These are phyloP conservation scores for Mnemiopsis leidyi DNA, from an alignment of 37 sponge, comb jelly and placozoan species.

Conservation along the genomic window DNA sequence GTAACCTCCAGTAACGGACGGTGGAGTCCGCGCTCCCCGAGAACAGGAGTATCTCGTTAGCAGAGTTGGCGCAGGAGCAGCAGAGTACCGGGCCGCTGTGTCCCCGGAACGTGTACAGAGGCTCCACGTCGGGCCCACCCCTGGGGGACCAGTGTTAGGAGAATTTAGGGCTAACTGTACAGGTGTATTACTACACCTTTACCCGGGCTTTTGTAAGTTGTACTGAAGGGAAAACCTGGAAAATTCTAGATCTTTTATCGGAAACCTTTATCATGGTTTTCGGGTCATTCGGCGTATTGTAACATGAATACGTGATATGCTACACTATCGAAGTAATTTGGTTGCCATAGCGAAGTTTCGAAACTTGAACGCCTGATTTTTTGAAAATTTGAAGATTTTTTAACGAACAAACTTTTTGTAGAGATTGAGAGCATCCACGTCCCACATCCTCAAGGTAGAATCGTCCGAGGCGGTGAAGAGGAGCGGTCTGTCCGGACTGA, in stretches of 20 bases:
- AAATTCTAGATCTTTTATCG: too few relatives aligned
- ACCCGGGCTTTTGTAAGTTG: too few relatives aligned
- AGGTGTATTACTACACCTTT: too few relatives aligned
- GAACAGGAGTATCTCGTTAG: constrained; percentile 71
- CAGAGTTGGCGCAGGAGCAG: constrained; percentile 26
- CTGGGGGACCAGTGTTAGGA: background rate
- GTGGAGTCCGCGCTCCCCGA: constrained; percentile 70
- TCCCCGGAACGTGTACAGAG: constrained; percentile 86
- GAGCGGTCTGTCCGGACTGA: constrained; percentile 16
- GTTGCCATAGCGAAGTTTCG: too few relatives aligned
- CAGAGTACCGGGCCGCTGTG: constrained; percentile 68
- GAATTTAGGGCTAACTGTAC: background rate
- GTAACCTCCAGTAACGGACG: constrained; percentile 76
- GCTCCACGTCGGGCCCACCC: constrained; percentile 78
- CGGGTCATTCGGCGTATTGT: too few relatives aligned
- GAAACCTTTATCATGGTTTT: too few relatives aligned
- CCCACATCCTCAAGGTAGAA: constrained; percentile 35
- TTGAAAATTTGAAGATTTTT: background rate
- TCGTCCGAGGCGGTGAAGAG: constrained; percentile 37
- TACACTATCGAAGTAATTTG: too few relatives aligned
- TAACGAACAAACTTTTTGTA: background rate
- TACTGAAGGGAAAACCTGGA: too few relatives aligned
- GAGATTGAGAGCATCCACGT: constrained; percentile 24
- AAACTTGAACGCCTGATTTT: too few relatives aligned
- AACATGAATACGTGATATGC: too few relatives aligned